Conservation (phyloP, 2,113 vertebrate genomes). For the Sinocyclocheilus rhinocerous region DNA sequence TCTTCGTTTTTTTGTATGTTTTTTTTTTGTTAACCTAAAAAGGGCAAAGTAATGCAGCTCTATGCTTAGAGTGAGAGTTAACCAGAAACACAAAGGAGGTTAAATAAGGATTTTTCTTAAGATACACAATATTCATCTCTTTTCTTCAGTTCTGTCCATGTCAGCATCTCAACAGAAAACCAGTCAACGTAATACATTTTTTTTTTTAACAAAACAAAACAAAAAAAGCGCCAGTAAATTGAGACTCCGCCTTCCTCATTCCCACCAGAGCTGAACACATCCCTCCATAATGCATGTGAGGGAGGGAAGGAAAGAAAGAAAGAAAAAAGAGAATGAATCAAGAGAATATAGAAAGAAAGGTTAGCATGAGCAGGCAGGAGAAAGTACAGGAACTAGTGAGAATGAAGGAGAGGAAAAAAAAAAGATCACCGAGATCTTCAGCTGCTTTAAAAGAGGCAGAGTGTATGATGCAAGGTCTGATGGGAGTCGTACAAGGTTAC, state of each 20-base stretch:
- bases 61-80: conserved; percentile 92
- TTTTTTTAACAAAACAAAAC: background rate
- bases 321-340: background rate
- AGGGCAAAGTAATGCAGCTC: conserved; percentile 77
- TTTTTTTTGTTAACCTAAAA: conserved; percentile 88
- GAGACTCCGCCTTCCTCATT: conserved; percentile 35
- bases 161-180: conserved; percentile 83
- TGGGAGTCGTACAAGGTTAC: no score
- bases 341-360: conserved; percentile 23
- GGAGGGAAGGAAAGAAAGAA: background rate
- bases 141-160: conserved; percentile 60
- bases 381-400: conserved; percentile 30
- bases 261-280: conserved; percentile 25
- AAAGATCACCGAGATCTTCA: no score
- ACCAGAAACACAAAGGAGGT: conserved; percentile 92
- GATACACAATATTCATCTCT: conserved; percentile 89
- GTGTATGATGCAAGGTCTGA: no score
- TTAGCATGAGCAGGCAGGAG: conserved; percentile 23
- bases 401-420: conserved; percentile 25
- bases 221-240: conserved; percentile 25
- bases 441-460: no score
- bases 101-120: conserved; percentile 93
- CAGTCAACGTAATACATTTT: conserved; percentile 59
- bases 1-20: no score
- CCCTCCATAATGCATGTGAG: conserved; percentile 17